Evolutionary conservation across 2,797 vertebrate genomes (phyloP), one percentile per base, ranked within the genome.

Genomic region (Bradypodion ventrale): DNA sequence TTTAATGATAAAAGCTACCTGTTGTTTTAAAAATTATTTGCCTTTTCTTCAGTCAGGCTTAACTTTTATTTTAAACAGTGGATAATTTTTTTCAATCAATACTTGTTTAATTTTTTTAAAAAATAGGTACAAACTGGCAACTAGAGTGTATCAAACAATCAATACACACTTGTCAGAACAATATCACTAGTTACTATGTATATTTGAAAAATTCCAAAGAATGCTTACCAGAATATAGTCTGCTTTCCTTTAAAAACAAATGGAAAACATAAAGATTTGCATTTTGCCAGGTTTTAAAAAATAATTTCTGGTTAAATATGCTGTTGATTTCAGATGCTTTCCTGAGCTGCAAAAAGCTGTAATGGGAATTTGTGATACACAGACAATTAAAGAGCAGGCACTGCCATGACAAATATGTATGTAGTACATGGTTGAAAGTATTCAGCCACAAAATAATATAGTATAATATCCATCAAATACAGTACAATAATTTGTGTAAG

Each of bases 111-210:
- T 66, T 70, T 35, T 69, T 73, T 70, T 29, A 13, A 27, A 81
- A 81, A 46, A 35, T 35, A 70, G 80, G 87, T 75, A 79, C 21
- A 23, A 66, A 87, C 42, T n/a, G 19, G 1, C 0, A 72, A 44
- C 62, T 88, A 63, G 90, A 90, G 84, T 42, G 37, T 63, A 60
- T 59, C 78, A 44, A 72, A 84, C 70, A 78, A 88, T 72, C 37
- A 87, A 70, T 60, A 40, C 80, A 85, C 87, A 56, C 42, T 87
- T 42, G 81, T 68, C 52, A 83, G 52, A 37, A 86, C n/a, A 86
- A 27, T 85, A 78, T 29, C 87, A 62, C 27, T 76, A 5, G 76
- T 76, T 87, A 82, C 0, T 0, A 9, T n/a, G n/a, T n/a, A n/a
- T 52, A 37, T 23, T 59, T 89, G 85, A 89, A 87, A 90, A 85